These are phyloP conservation scores for Amazona vittata DNA, from an alignment of 2,113 vertebrate genomes.

Conservation along the genomic window DNA sequence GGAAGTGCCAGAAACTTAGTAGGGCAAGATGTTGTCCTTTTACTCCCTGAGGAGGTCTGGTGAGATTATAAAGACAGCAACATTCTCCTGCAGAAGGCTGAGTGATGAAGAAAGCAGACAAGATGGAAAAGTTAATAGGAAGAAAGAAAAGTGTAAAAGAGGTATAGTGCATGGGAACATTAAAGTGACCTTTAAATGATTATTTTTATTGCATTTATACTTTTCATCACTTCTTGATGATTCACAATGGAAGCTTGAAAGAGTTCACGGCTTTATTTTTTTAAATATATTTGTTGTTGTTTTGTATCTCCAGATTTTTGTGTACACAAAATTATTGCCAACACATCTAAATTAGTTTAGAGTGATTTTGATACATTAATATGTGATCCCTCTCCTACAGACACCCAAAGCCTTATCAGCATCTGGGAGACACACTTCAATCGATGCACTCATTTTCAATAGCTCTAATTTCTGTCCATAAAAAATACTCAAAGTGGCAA, in stretches of 20 bases:
- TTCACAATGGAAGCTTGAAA: background rate
- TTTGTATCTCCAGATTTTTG: background rate
- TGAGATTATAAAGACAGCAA: background rate
- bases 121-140: background rate
- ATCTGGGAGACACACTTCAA: background rate
- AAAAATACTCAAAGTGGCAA: background rate
- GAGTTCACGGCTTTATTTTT: background rate
- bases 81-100: background rate
- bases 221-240: background rate
- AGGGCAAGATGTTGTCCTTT: background rate
- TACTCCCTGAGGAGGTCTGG: background rate
- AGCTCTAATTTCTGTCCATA: background rate
- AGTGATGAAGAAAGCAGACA: background rate
- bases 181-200: slow-evolving; percentile 14
- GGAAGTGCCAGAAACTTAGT: background rate
- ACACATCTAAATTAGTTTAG: background rate
- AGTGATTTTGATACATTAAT: background rate
- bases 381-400: background rate
- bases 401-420: background rate
- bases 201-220: slow-evolving; percentile 17
- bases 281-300: background rate
- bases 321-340: background rate
- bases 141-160: background rate
- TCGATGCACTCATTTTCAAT: background rate
- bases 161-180: background rate